Base-by-base conservation (phyloP, 2,888 invertebrate species). In the Ornithoptera alexandrae region DNA sequence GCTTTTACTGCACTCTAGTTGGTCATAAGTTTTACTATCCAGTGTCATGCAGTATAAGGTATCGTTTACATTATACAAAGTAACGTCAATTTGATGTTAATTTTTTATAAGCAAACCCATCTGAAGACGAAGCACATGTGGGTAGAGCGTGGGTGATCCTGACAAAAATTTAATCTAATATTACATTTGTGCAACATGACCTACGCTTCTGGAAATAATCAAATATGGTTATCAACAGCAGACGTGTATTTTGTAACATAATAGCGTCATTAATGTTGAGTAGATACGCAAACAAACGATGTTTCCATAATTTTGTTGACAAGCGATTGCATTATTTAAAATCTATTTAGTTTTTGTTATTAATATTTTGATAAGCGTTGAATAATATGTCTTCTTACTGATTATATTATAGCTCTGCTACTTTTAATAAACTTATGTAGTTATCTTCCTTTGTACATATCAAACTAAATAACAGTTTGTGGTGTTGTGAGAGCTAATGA, bases 61-160 rank as follows among this genome's bases (percentile, higher is more conserved):
- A 57, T 72, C 71, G 65, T 66, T 68, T 71, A 73, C 72, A 72
- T 72, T 74, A 76, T 73, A 76, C 72, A 71, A 72, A 70, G 75
- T 74, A 76, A 77, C 67, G 71, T 66, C 22, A 68, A 73, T 74
- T 75, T 76, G 61, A 64, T 58, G 70, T 73, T 78, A 78, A 81
- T 81, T 77, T 78, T 81, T 77, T 78, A 80, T 78, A 66, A 67
- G 73, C 77, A 75, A 76, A 71, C 62, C 71, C 75, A 76, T 71
- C 74, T 72, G 76, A 75, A 75, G 76, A 78, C 77, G 78, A 78
- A 78, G 76, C 75, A 68, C 68, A 73, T 71, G 80, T 77, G 72
- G 77, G 78, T 24, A 42, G 69, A 5, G 58, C 68, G 82, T 84
- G 78, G 84, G 84, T 74, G 75, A 77, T 57, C 74, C 69, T 46